phyloP scores from a whole-genome alignment of 2,113 vertebrate species.

The Formicarius rufipectus region DNA sequence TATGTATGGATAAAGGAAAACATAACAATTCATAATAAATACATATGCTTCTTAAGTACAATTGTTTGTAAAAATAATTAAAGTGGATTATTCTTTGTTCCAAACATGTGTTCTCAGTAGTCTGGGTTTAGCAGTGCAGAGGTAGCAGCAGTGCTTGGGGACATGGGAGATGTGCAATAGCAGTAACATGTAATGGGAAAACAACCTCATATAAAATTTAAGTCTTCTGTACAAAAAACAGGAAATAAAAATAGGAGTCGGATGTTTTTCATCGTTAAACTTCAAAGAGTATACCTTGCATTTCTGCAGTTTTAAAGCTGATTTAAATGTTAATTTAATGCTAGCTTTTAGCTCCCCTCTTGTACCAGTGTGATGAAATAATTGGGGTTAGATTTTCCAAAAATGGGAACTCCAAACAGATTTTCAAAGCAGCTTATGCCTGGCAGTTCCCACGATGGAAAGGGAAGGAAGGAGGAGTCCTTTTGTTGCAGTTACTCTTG shows the following conservation, averaged over 20 bases:
- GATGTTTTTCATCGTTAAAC: not conserved
- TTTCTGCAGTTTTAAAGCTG: not conserved
- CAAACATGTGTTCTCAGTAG: not conserved
- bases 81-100: not conserved
- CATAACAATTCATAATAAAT: not conserved
- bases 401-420: not conserved
- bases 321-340: not conserved
- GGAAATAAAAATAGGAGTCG: not conserved
- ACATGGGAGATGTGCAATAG: not conserved
- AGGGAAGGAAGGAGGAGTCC: not conserved
- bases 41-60: not conserved
- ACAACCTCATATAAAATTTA: slow-evolving; percentile 38
- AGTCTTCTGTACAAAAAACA: not conserved
- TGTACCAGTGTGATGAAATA: not conserved
- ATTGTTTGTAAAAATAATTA: not conserved
- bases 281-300: not conserved
- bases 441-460: rapidly evolving
- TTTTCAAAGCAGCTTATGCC: not conserved
- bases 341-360: not conserved
- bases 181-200: not conserved
- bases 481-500: not conserved
- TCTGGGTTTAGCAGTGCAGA: not conserved
- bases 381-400: not conserved
- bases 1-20: slow-evolving; percentile 9
- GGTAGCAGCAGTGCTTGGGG: not conserved